Evolutionary conservation across 2,888 invertebrate species (phyloP).

Genomic region (Monochamus alternatus): DNA sequence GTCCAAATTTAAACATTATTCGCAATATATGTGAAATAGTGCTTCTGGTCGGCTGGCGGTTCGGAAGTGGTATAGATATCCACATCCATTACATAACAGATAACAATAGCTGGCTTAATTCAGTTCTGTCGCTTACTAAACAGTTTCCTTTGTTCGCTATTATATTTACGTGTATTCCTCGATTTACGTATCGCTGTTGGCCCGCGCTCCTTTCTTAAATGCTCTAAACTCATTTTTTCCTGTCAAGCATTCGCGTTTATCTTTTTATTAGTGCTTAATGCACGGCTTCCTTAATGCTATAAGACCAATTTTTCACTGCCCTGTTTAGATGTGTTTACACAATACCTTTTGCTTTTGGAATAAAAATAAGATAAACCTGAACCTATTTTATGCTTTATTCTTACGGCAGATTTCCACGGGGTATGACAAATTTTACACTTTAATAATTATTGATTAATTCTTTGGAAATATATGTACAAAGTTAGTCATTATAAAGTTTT

Average conservation of each 20-base stretch:
- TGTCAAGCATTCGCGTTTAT: slow-evolving; percentile 51
- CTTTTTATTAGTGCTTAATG: slow-evolving; percentile 58
- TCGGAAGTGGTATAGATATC: slow-evolving; percentile 67
- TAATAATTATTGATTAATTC: too few relatives aligned
- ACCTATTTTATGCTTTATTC: background rate
- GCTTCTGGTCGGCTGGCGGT: slow-evolving; percentile 59
- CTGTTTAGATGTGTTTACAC: slow-evolving; percentile 29
- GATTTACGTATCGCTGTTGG: slow-evolving; percentile 62
- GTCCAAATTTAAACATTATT: slow-evolving; percentile 53
- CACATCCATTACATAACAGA: slow-evolving; percentile 69
- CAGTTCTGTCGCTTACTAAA: slow-evolving; percentile 68
- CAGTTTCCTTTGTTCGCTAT: slow-evolving; percentile 68
- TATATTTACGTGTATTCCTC: slow-evolving; percentile 64
- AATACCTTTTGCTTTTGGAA: slow-evolving; percentile 33
- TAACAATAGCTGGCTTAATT: slow-evolving; percentile 69
- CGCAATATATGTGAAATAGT: slow-evolving; percentile 67
- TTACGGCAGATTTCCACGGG: background rate
- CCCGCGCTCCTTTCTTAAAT: slow-evolving; percentile 54
- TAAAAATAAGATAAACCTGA: slow-evolving; percentile 24
- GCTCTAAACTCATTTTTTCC: slow-evolving; percentile 46
- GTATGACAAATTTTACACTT: too few relatives aligned
- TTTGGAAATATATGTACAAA: too few relatives aligned
- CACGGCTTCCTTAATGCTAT: slow-evolving; percentile 46
- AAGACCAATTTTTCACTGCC: slow-evolving; percentile 37
- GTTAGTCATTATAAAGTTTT: too few relatives aligned